Evolutionary conservation across 2,113 vertebrate genomes (phyloP).

Genomic region (Aplodontia rufa): DNA sequence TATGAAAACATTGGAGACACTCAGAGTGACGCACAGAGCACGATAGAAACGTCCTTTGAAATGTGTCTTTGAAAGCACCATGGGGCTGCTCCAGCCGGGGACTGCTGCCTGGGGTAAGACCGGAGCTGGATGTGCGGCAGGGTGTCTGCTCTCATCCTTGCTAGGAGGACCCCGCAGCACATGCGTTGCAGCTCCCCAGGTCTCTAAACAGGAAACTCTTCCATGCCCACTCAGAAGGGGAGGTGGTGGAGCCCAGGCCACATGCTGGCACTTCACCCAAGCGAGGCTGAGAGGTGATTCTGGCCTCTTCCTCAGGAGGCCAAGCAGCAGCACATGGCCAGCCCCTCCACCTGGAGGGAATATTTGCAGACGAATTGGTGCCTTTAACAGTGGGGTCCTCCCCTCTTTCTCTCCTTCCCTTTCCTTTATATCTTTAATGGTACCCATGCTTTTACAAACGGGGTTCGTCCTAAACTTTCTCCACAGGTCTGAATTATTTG

Average conservation of each 20-base stretch:
- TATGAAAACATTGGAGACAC: not conserved
- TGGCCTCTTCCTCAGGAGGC: not conserved
- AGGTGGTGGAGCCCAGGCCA: not conserved
- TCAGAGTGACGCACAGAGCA: too few species aligned
- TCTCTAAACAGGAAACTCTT: not conserved
- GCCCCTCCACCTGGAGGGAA: not conserved
- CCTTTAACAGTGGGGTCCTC: too few species aligned
- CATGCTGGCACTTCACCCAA: not conserved
- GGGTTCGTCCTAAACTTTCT: not conserved
- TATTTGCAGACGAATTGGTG: not conserved
- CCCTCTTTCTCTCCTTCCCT: not conserved
- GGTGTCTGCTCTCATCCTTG: fast-evolving
- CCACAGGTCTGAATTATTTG: not conserved
- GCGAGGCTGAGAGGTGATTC: not conserved
- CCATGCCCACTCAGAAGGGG: fast-evolving
- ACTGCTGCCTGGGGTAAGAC: fast-evolving
- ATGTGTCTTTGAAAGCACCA: fast-evolving
- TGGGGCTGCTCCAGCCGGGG: fast-evolving
- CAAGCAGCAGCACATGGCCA: too few species aligned
- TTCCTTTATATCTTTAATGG: not conserved
- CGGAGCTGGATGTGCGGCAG: fast-evolving
- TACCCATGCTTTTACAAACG: not conserved
- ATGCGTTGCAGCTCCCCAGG: too few species aligned
- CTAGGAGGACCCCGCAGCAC: not conserved
- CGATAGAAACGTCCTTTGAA: too few species aligned